Conservation (phyloP, 1,140 invertebrate genomes). For the Musca vetustissima region DNA sequence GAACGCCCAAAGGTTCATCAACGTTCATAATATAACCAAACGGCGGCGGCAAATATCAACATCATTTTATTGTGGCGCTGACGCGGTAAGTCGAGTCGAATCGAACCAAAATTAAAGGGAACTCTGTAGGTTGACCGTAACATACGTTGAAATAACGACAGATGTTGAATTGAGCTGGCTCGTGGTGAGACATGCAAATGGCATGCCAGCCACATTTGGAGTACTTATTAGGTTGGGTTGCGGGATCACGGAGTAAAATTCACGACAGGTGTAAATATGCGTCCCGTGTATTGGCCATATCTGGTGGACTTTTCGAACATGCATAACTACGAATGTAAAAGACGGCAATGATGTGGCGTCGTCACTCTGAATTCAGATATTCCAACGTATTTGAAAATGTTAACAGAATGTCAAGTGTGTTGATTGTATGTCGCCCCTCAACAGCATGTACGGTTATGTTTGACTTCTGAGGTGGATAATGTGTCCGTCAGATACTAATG, state of each 20-base stretch:
- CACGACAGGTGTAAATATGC: slow-evolving; percentile 9
- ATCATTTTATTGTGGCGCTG: neutral
- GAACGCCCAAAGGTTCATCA: neutral
- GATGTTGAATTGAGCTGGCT: slow-evolving; percentile 42
- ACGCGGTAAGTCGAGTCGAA: neutral
- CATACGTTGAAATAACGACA: slow-evolving; percentile 37
- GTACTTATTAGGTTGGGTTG: slow-evolving; percentile 34
- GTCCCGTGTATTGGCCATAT: no score
- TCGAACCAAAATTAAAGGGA: neutral
- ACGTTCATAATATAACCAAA: neutral
- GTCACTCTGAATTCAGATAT: neutral
- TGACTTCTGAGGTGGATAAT: no score
- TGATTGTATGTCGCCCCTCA: neutral
- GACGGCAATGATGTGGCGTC: neutral
- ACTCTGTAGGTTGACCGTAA: neutral
- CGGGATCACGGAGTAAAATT: neutral
- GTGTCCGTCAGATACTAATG: no score
- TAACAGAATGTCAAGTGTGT: slow-evolving; percentile 13
- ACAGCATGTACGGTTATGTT: neutral
- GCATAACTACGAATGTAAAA: no score
- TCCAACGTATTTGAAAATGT: slow-evolving; percentile 2
- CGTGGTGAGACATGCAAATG: slow-evolving; percentile 36
- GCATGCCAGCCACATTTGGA: slow-evolving; percentile 22
- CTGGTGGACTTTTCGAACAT: no score
- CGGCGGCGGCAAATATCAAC: no score